Evolutionary conservation across 2,797 vertebrate genomes (phyloP), one percentile per base, ranked within the genome.

Genomic region (Saxicola maurus): DNA sequence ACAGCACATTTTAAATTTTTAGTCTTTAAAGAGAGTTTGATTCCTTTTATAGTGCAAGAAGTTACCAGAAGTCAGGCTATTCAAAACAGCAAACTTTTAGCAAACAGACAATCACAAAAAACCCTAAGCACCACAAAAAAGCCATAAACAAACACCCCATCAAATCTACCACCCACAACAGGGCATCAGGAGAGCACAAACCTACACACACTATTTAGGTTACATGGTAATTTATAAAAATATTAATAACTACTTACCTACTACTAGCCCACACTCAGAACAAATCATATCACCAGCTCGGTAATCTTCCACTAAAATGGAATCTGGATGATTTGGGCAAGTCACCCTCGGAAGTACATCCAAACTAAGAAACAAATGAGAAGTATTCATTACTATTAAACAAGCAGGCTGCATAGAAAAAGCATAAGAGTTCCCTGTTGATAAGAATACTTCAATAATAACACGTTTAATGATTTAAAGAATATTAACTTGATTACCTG

Each of bases 241-340:
- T 4, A 51, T 4, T 0, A 82, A 5, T 16, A 90, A 82, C 37
- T 90, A 92, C 97, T 97, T 91, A 99, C 99, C 99, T 67, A 99
- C 99, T 83, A 99, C 99, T 69, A 99, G 98, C 48, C 99, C 99
- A 78, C 99, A 99, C 78, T 99, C 99, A 9, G 99, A 99, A 91
- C 99, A 99, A 87, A 99, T 99, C 99, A 99, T 99, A 95, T 99
- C 99, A 61, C 99, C 99, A 68, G 99, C 99, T 97, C 99, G 98
- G 97, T 99, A 99, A 97, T 99, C 99, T 94, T 99, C 99, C 88
- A 99, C 99, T 95, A 99, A 97, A 77, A 98, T 95, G 49, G 99
- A 98, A 89, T 99, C 99, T 11, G 99, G 99, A 94, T 99, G 99
- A 97, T 99, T 99, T 84, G 99, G 99, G 95, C 99, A 99, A 13